phyloP scores from a whole-genome alignment of 2,113 vertebrate genomes.

The Elaphurus davidianus region DNA sequence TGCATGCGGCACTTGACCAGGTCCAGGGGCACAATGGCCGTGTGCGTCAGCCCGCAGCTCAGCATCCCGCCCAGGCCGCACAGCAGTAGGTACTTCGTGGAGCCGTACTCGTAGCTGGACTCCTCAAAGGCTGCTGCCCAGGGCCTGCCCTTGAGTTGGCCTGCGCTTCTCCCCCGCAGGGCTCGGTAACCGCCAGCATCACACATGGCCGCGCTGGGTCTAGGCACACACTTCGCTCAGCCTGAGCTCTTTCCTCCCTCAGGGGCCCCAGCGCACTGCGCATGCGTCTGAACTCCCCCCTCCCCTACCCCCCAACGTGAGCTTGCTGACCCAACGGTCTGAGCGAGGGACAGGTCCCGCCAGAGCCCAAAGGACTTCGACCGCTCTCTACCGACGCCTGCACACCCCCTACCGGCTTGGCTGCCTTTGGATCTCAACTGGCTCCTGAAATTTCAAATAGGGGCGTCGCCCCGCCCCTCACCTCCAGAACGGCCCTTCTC shows the following conservation, averaged over 20 bases:
- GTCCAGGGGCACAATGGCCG: conserved; percentile 22
- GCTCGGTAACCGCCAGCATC: neutral
- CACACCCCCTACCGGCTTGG: rapidly evolving
- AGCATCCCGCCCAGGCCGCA: conserved; percentile 45
- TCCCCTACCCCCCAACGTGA: neutral
- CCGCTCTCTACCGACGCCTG: rapidly evolving
- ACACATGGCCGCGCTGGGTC: neutral
- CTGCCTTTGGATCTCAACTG: rapidly evolving
- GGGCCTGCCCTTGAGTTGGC: neutral
- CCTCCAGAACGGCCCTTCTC: neutral
- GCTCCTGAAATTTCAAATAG: rapidly evolving
- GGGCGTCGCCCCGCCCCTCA: neutral
- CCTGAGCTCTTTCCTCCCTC: neutral
- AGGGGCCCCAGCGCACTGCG: rapidly evolving
- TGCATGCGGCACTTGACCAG: conserved; percentile 62
- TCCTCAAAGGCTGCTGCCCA: neutral
- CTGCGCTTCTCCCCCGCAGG: rapidly evolving
- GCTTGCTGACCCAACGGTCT: neutral
- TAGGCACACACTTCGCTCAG: neutral
- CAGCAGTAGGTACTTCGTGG: neutral
- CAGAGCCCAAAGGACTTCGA: rapidly evolving
- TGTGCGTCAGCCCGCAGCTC: conserved; percentile 52
- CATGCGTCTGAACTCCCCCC: neutral
- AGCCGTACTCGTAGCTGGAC: neutral
- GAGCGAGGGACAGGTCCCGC: rapidly evolving